phyloP scores from a whole-genome alignment of 2,888 invertebrate species.

The Oscheius onirici region DNA sequence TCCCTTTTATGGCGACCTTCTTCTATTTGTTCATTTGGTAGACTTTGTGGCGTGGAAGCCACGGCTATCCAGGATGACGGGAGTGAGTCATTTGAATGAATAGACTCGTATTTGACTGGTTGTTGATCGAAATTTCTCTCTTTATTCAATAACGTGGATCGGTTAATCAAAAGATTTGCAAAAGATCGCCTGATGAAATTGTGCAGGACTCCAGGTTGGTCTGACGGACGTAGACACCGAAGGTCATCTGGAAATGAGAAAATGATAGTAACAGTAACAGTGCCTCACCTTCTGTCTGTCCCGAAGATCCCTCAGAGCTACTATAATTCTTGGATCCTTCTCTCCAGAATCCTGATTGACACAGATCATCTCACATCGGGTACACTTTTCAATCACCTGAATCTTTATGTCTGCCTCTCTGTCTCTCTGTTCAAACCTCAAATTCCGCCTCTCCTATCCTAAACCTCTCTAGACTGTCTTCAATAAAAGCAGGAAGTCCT shows the following conservation, averaged over 20 bases:
- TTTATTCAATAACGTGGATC: too few species aligned
- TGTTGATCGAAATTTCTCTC: too few species aligned
- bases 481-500: constrained; percentile 81
- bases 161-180: too few species aligned
- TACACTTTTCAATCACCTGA: constrained; percentile 79
- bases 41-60: too few species aligned
- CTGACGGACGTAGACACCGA: constrained; percentile 61
- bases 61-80: too few species aligned
- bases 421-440: constrained; percentile 57
- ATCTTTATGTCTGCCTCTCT: constrained; percentile 16
- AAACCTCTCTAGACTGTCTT: constrained; percentile 80
- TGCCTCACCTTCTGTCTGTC: constrained; percentile 54
- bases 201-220: neutral
- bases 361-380: constrained; percentile 94
- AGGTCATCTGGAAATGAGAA: constrained; percentile 59
- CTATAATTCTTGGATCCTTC: constrained; percentile 73
- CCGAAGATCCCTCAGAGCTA: constrained; percentile 70
- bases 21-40: too few species aligned
- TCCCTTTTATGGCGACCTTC: too few species aligned
- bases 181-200: too few species aligned
- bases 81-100: too few species aligned
- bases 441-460: constrained; percentile 76
- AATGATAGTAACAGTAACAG: neutral
- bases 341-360: constrained; percentile 86
- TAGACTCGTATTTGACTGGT: too few species aligned